Evolutionary conservation across 1,140 invertebrate species (phyloP).

Genomic region (Potamilus streckersoni): DNA sequence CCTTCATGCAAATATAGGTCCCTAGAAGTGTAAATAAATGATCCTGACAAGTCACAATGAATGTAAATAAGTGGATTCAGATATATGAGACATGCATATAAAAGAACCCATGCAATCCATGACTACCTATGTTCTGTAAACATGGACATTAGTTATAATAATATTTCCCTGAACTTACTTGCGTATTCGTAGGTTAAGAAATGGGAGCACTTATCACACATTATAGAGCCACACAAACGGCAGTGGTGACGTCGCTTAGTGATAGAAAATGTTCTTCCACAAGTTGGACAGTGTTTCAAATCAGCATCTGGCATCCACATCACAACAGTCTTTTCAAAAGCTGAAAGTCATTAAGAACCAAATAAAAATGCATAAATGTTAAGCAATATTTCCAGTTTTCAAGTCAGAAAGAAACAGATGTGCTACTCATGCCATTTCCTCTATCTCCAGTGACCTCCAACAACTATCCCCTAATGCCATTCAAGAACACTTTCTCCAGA

Average conservation of each 20-base stretch:
- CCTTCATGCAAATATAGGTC: too few species aligned
- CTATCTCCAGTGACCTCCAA: too few species aligned
- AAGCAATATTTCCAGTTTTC: background rate
- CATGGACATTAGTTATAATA: too few species aligned
- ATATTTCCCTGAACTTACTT: constrained; percentile 74
- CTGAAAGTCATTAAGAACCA: constrained; percentile 63
- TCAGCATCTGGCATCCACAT: constrained; percentile 93
- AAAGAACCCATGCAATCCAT: too few species aligned
- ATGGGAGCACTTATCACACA: constrained; percentile 93
- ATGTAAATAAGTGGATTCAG: too few species aligned
- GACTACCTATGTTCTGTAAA: too few species aligned
- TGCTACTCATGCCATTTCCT: too few species aligned
- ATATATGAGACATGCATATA: too few species aligned
- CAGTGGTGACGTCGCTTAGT: constrained; percentile 95
- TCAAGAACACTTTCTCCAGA: too few species aligned
- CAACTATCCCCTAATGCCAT: too few species aligned
- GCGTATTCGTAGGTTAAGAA: constrained; percentile 87
- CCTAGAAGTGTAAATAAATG: too few species aligned
- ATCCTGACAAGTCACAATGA: too few species aligned
- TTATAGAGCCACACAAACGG: constrained; percentile 92
- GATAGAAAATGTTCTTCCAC: constrained; percentile 88
- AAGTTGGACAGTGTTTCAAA: constrained; percentile 90
- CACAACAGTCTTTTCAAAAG: constrained; percentile 84
- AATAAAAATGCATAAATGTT: background rate
- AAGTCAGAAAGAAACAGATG: background rate